phyloP scores from a whole-genome alignment of 2,113 vertebrate genomes.

The Pluvialis apricaria region DNA sequence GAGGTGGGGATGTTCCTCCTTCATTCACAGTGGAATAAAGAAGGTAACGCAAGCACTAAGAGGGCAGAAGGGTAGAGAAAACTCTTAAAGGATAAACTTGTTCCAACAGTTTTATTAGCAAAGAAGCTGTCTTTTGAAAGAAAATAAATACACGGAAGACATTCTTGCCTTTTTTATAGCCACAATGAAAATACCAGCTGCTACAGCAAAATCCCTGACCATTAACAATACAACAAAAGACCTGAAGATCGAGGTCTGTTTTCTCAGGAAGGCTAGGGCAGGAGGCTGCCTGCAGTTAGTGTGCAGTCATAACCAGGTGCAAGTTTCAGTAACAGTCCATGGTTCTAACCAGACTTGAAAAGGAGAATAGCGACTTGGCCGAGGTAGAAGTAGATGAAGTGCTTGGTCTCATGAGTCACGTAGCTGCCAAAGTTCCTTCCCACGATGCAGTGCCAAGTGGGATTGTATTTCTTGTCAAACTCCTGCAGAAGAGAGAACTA shows the following conservation, averaged over 20 bases:
- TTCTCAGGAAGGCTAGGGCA: conserved; percentile 71
- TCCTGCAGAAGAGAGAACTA: conserved; percentile 75
- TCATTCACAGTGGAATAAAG: not conserved
- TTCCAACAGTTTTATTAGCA: conserved; percentile 73
- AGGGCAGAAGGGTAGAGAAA: not conserved
- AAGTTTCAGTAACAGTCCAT: conserved; percentile 52
- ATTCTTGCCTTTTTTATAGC: conserved; percentile 63
- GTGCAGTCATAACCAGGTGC: conserved; percentile 60
- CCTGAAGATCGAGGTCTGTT: conserved; percentile 61
- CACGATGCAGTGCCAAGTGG: conserved; percentile 98
- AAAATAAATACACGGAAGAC: conserved; percentile 78
- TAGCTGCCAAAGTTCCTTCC: conserved; percentile 98
- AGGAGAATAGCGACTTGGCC: conserved; percentile 97
- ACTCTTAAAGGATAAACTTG: conserved; percentile 21
- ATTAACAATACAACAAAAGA: conserved; percentile 74
- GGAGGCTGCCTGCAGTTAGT: conserved; percentile 63
- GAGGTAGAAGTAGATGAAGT: conserved; percentile 99
- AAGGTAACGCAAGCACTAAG: not conserved
- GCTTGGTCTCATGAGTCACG: conserved; percentile 97
- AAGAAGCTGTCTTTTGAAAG: conserved; percentile 59
- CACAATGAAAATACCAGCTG: conserved; percentile 68
- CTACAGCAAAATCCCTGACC: conserved; percentile 85
- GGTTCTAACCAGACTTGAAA: conserved; percentile 92
- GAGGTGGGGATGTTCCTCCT: not conserved
- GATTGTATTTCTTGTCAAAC: conserved; percentile 99